phyloP scores from a whole-genome alignment of 2,888 invertebrate genomes.

The Graphium colonna region DNA sequence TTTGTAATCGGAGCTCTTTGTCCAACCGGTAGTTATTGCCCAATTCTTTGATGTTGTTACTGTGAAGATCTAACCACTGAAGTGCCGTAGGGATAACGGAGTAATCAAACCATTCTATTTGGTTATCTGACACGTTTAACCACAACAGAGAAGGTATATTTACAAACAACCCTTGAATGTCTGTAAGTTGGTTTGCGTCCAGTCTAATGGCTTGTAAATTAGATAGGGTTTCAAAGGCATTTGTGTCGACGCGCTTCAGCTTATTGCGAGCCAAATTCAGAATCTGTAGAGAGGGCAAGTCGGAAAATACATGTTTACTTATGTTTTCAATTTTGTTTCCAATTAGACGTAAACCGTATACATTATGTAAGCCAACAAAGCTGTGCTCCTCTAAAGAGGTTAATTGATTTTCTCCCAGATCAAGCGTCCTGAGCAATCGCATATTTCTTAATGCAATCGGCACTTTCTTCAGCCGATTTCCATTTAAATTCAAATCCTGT shows the following conservation, averaged over 20 bases:
- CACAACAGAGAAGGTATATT: constrained; percentile 91
- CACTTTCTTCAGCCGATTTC: constrained; percentile 89
- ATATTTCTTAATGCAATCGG: constrained; percentile 91
- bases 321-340: constrained; percentile 92
- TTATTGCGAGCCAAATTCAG: constrained; percentile 93
- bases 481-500: constrained; percentile 94
- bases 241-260: constrained; percentile 87
- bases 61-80: constrained; percentile 94
- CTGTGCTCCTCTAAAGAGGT: constrained; percentile 88
- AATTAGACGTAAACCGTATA: constrained; percentile 93
- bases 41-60: constrained; percentile 89
- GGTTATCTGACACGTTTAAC: constrained; percentile 95
- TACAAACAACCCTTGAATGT: constrained; percentile 90
- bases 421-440: constrained; percentile 91
- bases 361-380: constrained; percentile 90
- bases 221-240: constrained; percentile 88
- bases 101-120: constrained; percentile 93
- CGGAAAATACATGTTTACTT: constrained; percentile 88
- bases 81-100: constrained; percentile 89
- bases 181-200: constrained; percentile 90
- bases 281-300: constrained; percentile 90
- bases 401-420: constrained; percentile 95
- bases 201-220: constrained; percentile 92
- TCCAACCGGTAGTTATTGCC: constrained; percentile 87
- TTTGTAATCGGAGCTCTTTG: constrained; percentile 87